Base-by-base conservation (phyloP, 2,888 invertebrate genomes). In the Melinaea marsaeus region DNA sequence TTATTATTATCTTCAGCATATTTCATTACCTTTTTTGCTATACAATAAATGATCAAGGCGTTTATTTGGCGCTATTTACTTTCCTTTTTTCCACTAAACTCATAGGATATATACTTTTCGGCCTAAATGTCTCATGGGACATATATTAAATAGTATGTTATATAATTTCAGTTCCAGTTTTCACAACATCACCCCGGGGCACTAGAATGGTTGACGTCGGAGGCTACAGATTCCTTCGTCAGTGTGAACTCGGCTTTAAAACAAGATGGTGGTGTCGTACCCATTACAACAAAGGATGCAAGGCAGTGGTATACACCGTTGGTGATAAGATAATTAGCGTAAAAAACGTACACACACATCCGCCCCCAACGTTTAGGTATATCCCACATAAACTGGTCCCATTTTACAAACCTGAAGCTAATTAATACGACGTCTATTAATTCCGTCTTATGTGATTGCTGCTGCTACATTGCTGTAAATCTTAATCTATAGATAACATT, bases 261-360 rank as follows among this genome's bases (percentile, higher is more conserved):
- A 77, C 72, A 0, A 66, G 81, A 0, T 83, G 83, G 83, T 70
- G 71, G 60, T 83, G 82, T 61, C 71, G 75, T 0, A 73, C 78
- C 0, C 75, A 79, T 57, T 75, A 77, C 37, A 72, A 71, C 47
- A 66, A 67, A 2, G 77, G 78, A 0, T 83, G 83, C 48, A 68
- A 71, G 0, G 80, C 79, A 0, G 71, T 75, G 4, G 65, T 79
- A 33, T 73, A 75, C 61, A 78, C 76, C 0, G 32, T 73, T 1
- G 73, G 74, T 0, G 47, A 61, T 5, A 35, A 63, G 3, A 66
- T 78, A n/a, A 61, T 77, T 9, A 69, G 69, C 7, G 65, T 68
- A 2, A 75, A 75, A 33, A 74, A 75, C 32, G 59, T 63, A 2
- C 78, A 78, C 59, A 76, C 69, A 0, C 77, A 79, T 58, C 66